A percentile compares a stretch with the other conserved stretches of the same genome.
These are phyloP conservation scores for Scotopteryx bipunctaria DNA, from an alignment of 2,888 invertebrate genomes.

Conservation along the genomic window DNA sequence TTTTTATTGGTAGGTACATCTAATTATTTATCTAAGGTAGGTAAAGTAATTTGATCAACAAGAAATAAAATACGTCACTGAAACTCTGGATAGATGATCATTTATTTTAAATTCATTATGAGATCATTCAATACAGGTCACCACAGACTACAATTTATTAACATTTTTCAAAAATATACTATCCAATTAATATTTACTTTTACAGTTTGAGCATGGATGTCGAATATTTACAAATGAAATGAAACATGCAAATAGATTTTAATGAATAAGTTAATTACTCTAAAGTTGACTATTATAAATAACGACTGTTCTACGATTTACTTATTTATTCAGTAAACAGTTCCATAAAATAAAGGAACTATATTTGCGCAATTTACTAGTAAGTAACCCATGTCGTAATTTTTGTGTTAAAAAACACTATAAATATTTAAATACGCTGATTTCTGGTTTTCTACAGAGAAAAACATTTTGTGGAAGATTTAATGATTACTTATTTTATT, in stretches of 20 bases:
- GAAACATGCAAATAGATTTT: slow-evolving; percentile 1
- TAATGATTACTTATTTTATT: not conserved
- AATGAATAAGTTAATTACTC: slow-evolving; percentile 3
- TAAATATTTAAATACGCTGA: too few species aligned
- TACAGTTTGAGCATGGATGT: slow-evolving; percentile 29
- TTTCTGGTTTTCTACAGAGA: not conserved
- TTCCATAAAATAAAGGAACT: too few species aligned
- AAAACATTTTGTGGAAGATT: slow-evolving; percentile 4
- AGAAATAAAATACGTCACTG: too few species aligned
- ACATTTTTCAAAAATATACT: slow-evolving; percentile 21
- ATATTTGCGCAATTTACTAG: too few species aligned
- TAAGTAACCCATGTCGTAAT: too few species aligned
- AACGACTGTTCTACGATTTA: not conserved
- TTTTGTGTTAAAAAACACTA: too few species aligned
- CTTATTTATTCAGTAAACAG: not conserved
- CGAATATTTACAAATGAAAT: slow-evolving; percentile 30
- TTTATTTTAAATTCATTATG: slow-evolving; percentile 15
- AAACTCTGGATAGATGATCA: not conserved
- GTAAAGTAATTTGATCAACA: too few species aligned
- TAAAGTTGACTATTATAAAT: not conserved
- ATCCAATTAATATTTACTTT: slow-evolving; percentile 19
- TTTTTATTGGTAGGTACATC: too few species aligned
- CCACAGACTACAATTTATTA: slow-evolving; percentile 4
- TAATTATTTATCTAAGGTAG: too few species aligned
- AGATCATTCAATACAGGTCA: slow-evolving; percentile 28